Conservation (phyloP, 2,888 invertebrate species). For the Liodrosophila aerea region DNA sequence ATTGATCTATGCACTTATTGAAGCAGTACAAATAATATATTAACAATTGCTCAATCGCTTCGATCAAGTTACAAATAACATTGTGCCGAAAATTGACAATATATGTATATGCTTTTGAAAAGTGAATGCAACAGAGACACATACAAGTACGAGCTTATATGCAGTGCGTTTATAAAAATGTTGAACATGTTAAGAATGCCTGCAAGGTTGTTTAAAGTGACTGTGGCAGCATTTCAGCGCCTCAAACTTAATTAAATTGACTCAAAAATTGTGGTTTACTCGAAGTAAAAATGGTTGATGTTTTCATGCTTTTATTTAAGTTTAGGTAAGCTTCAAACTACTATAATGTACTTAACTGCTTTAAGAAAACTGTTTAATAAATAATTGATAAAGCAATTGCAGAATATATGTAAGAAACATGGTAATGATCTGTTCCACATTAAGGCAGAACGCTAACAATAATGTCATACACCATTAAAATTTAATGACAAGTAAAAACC, state of each 20-base stretch:
- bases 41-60: slow-evolving; percentile 67
- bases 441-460: slow-evolving; percentile 57
- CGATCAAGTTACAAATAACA: slow-evolving; percentile 69
- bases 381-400: slow-evolving; percentile 51
- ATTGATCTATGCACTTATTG: too few species aligned
- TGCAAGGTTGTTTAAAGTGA: slow-evolving; percentile 63
- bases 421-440: slow-evolving; percentile 63
- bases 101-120: slow-evolving; percentile 65
- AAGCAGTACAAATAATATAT: slow-evolving; percentile 9
- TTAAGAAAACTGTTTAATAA: slow-evolving; percentile 42
- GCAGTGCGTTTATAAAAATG: slow-evolving; percentile 68
- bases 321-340: not conserved
- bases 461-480: slow-evolving; percentile 68
- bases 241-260: slow-evolving; percentile 69
- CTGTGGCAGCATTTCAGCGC: slow-evolving; percentile 47
- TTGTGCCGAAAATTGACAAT: slow-evolving; percentile 68
- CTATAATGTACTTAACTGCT: slow-evolving; percentile 16
- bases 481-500: slow-evolving; percentile 59
- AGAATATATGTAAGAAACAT: slow-evolving; percentile 53
- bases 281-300: slow-evolving; percentile 18
- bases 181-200: slow-evolving; percentile 69
- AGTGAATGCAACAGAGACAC: slow-evolving; percentile 60
- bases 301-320: slow-evolving; percentile 36
- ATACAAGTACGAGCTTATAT: slow-evolving; percentile 3
- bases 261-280: slow-evolving; percentile 42